Conservation (phyloP, 2,888 invertebrate genomes). For the Pyrochroa serraticornis region DNA sequence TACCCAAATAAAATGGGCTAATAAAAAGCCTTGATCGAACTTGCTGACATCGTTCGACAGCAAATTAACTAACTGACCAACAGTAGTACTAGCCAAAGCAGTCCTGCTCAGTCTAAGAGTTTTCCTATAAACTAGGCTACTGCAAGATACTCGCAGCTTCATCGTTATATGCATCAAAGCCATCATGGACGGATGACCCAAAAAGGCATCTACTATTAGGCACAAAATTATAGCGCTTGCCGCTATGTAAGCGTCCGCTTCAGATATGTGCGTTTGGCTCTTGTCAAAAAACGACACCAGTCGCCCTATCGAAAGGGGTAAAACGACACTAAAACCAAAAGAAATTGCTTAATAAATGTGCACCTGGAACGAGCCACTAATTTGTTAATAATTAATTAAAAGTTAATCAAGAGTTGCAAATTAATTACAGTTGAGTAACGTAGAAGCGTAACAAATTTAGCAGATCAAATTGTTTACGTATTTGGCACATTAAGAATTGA, state of each 20-base stretch:
- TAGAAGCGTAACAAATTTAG: no score
- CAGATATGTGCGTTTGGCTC: constrained; percentile 41
- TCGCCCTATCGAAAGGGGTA: constrained; percentile 65
- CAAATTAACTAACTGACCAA: constrained; percentile 58
- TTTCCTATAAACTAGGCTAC: constrained; percentile 84
- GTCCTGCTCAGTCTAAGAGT: constrained; percentile 56
- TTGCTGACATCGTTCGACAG: constrained; percentile 73
- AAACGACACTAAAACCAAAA: constrained; percentile 45
- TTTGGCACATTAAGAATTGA: neutral
- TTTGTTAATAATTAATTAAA: no score
- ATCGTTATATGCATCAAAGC: constrained; percentile 82
- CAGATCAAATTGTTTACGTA: no score
- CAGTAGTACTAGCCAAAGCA: constrained; percentile 67
- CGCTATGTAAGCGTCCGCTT: constrained; percentile 74
- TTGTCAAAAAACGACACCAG: constrained; percentile 68
- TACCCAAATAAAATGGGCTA: constrained; percentile 84
- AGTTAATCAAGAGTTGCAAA: no score
- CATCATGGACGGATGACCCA: constrained; percentile 84
- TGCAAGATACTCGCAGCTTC: constrained; percentile 83
- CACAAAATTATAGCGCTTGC: constrained; percentile 69
- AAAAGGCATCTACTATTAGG: constrained; percentile 45
- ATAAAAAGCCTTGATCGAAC: constrained; percentile 88
- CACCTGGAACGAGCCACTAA: neutral
- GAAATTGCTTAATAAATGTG: neutral
- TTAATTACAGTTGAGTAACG: no score